Base-by-base conservation (phyloP, 2,888 invertebrate genomes). In the Hydriomena furcata region DNA sequence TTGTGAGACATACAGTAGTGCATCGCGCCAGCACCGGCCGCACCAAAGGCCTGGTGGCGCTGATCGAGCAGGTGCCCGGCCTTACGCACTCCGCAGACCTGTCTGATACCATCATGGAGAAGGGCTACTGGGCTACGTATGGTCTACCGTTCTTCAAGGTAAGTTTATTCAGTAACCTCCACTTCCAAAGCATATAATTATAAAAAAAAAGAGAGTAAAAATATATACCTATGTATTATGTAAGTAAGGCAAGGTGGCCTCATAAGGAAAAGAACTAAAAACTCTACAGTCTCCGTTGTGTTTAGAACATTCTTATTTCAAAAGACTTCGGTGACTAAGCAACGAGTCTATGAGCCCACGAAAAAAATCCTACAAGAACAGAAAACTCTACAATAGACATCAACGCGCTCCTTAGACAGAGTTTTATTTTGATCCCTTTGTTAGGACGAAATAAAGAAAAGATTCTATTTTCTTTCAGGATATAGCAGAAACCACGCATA, bases 11-110 rank as follows among this genome's bases (percentile, higher is more conserved):
- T 55, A 88, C 83, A 1, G 75, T 84, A n/a, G 76, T 84, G 1
- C 83, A 84, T 55, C 79, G 80, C 1, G 68, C 72, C n/a, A 73
- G 73, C 62, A 68, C 65, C n/a, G 73, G 77, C 0, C 79, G 73
- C 41, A 71, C 73, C 8, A 84, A 82, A 49, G 92, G 92, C 0
- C 71, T 92, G 40, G 76, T 92, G 5, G 94, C 94, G 91, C 91
- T 97, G 28, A 85, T 95, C 1, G 98, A 98, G 76, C 98, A 98
- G 68, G 84, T 94, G 21, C 94, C 95, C 0, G 92, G 93, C 0
- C 79, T 91, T n/a, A 91, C 93, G 0, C 91, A 91, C 55, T 91
- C 91, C 2, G 91, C 90, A n/a, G 96, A 97, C 76, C 84, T 94
- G 43, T 94, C 95, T 0, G 86, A 92, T 28, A 79, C 91, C 0